Percentiles rank a stretch among this genome's conserved stretches.
Evolutionary conservation across 2,888 invertebrate genomes (phyloP).

Genomic region (Oscheius onirici): DNA sequence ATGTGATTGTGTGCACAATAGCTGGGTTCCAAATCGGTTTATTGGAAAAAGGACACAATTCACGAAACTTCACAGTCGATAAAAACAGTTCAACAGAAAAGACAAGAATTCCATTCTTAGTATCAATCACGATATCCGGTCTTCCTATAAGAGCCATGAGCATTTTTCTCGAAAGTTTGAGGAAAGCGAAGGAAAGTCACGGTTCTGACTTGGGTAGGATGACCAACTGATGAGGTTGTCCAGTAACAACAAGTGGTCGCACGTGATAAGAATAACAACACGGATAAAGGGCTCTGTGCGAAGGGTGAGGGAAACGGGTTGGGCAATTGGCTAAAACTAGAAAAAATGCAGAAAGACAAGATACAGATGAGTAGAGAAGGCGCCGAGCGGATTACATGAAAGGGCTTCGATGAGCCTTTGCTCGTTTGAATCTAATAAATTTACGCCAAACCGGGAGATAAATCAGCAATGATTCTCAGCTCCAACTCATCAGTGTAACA

Average conservation of each 20-base stretch:
- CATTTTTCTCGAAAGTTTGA: conserved; percentile 6
- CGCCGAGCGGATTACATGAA: conserved; percentile 26
- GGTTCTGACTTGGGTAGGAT: neutral
- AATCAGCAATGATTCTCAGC: neutral
- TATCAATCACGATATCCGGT: neutral
- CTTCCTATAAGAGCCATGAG: neutral
- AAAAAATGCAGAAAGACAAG: conserved; percentile 1
- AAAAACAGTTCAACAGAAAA: neutral
- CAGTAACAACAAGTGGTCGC: conserved; percentile 9
- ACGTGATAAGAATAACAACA: conserved; percentile 19
- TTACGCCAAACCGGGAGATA: conserved; percentile 3
- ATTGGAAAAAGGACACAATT: conserved; percentile 27
- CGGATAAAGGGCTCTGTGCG: neutral
- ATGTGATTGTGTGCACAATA: neutral
- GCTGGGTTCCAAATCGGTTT: conserved; percentile 21
- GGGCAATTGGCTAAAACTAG: conserved; percentile 27
- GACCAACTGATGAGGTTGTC: conserved; percentile 3
- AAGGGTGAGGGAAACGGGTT: neutral
- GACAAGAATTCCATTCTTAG: conserved; percentile 4
- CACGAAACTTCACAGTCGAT: conserved; percentile 18
- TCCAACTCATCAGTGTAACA: conserved; percentile 1
- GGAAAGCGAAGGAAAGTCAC: neutral
- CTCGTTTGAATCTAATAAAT: conserved; percentile 28
- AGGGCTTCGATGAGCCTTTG: conserved; percentile 25
- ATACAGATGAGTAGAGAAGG: conserved; percentile 4